These are phyloP conservation scores for Thermophis baileyi DNA, from an alignment of 2,113 vertebrate species.

Conservation along the genomic window DNA sequence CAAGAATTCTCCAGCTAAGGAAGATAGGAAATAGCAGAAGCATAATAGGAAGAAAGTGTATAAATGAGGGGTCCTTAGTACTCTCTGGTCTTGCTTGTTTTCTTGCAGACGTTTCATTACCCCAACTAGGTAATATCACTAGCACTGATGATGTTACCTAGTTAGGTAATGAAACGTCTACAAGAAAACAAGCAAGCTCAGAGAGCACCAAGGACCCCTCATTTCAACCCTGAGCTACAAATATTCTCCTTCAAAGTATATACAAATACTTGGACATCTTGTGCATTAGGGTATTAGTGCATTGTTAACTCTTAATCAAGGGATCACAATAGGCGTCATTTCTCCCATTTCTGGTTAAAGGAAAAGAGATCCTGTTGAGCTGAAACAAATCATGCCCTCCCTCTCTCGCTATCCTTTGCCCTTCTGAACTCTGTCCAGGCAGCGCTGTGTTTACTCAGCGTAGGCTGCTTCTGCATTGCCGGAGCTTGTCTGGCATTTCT, in stretches of 20 bases:
- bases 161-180: too few relatives aligned
- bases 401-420: neutral
- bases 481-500: constrained; percentile 52
- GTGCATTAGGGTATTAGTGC: neutral
- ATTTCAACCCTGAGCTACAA: too few relatives aligned
- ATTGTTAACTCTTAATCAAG: too few relatives aligned
- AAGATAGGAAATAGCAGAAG: neutral
- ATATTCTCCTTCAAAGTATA: neutral
- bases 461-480: constrained; percentile 6
- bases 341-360: neutral
- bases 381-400: neutral
- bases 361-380: neutral
- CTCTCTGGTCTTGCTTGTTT: too few relatives aligned
- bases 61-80: neutral
- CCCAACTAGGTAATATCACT: too few relatives aligned
- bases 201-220: too few relatives aligned
- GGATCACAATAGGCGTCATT: neutral
- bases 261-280: neutral
- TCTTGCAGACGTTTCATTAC: too few relatives aligned
- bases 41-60: neutral
- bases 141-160: too few relatives aligned
- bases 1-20: neutral
- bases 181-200: too few relatives aligned
- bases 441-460: neutral
- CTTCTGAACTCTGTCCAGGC: neutral